Percentiles rank a stretch among this genome's conserved stretches.
Conservation (phyloP, 2,113 vertebrate species). For the Lagopus leucura region DNA sequence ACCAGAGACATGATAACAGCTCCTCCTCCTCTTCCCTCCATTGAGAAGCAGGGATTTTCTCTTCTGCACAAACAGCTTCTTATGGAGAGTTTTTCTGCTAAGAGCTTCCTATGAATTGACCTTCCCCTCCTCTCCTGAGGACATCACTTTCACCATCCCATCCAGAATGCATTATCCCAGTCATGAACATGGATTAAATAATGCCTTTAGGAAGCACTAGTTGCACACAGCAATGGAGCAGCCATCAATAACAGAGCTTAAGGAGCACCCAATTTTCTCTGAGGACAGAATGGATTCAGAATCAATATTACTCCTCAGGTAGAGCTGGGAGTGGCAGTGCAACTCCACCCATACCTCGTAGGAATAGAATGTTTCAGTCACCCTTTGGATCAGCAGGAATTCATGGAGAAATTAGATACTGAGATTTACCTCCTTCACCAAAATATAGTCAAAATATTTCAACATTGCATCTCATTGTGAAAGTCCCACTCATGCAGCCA, state of each 20-base stretch:
- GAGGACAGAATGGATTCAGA: background rate
- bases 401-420: background rate
- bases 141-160: background rate
- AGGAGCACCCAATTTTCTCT: fast-evolving
- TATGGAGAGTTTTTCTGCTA: background rate
- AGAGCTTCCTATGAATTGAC: background rate
- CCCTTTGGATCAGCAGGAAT: background rate
- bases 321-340: background rate
- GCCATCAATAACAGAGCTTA: background rate
- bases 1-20: background rate
- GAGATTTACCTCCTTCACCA: slow-evolving; percentile 10
- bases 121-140: background rate
- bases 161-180: background rate
- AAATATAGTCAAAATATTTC: slow-evolving; percentile 22
- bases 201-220: background rate
- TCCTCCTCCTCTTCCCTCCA: background rate
- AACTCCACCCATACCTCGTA: background rate
- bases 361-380: fast-evolving
- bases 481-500: background rate
- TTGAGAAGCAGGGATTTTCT: background rate
- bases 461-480: background rate
- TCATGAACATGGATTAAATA: background rate
- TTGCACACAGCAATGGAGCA: fast-evolving
- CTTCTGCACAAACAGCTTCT: background rate
- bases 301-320: background rate